Conservation (phyloP, 2,113 vertebrate species). For the Pituophis catenifer region DNA sequence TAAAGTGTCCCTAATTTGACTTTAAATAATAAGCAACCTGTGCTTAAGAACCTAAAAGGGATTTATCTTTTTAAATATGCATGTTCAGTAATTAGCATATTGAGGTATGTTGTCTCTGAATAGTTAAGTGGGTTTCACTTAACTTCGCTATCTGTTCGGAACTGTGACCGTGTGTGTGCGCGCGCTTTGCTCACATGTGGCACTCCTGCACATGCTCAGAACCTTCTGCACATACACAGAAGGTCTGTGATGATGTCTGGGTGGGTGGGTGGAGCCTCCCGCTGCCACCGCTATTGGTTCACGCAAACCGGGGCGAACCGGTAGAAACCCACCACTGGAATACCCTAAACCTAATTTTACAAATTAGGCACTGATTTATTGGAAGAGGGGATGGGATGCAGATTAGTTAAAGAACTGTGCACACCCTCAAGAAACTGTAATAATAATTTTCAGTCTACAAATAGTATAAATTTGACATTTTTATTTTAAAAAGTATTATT, state of each 20-base stretch:
- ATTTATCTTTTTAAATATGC: background rate
- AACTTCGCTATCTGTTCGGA: no score
- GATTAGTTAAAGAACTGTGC: background rate
- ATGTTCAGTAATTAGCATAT: background rate
- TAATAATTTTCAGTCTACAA: background rate
- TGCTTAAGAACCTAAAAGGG: background rate
- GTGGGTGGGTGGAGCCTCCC: no score
- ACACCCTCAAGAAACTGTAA: background rate
- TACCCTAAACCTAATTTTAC: background rate
- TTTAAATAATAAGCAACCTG: background rate
- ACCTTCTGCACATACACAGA: no score
- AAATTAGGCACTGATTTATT: background rate
- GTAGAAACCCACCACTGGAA: no score
- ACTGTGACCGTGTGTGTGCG: no score
- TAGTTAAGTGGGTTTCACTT: no score
- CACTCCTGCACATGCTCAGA: no score
- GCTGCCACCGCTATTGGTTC: no score
- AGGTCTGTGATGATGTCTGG: no score
- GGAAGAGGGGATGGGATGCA: background rate
- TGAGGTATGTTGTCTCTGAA: background rate
- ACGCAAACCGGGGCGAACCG: no score
- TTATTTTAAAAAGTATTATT: background rate
- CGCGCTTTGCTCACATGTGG: no score
- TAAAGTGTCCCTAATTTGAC: background rate
- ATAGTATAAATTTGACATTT: background rate